Conservation (phyloP, 92 coral and sea anemone species). For the Metridium senile region DNA sequence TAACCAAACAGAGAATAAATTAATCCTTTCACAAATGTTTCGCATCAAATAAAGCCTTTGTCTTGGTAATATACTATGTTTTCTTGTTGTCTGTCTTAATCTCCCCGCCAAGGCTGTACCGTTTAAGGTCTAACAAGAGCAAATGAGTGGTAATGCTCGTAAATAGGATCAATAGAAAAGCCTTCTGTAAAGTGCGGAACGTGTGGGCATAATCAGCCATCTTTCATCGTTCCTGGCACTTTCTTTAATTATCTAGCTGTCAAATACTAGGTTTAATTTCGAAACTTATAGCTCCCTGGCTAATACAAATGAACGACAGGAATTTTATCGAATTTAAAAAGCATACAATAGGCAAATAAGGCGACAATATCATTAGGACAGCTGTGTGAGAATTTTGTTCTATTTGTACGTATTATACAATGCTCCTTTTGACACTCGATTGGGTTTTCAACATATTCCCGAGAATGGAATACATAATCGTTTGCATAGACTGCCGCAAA, state of each 20-base stretch:
- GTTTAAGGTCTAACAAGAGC: slow-evolving; percentile 32
- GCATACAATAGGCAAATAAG: slow-evolving; percentile 1
- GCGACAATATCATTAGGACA: slow-evolving; percentile 15
- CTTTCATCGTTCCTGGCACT: slow-evolving; percentile 32
- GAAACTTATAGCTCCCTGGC: slow-evolving; percentile 31
- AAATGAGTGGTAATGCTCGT: slow-evolving; percentile 52
- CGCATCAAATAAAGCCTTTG: slow-evolving; percentile 75
- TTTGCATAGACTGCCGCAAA: slow-evolving; percentile 36
- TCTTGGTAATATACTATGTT: slow-evolving; percentile 51
- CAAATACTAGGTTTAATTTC: slow-evolving; percentile 46
- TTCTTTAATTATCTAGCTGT: slow-evolving; percentile 66
- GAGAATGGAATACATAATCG: slow-evolving; percentile 17
- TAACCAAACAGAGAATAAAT: slow-evolving; percentile 90
- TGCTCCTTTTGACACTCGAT: slow-evolving; percentile 12
- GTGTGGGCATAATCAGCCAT: slow-evolving; percentile 15
- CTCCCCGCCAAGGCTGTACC: slow-evolving; percentile 23
- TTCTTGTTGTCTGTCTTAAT: slow-evolving; percentile 43
- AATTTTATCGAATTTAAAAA: slow-evolving; percentile 31
- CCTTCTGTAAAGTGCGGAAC: slow-evolving; percentile 31
- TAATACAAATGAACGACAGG: slow-evolving; percentile 32
- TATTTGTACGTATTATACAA: slow-evolving; percentile 7
- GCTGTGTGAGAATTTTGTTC: slow-evolving; percentile 16
- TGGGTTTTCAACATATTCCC: slow-evolving; percentile 35
- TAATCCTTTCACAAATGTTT: slow-evolving; percentile 89
- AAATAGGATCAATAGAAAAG: slow-evolving; percentile 42